A percentile compares a stretch with the other conserved stretches of the same genome.
Evolutionary conservation across 2,113 vertebrate species (phyloP).

Genomic region (Oreochromis tanganicae): DNA sequence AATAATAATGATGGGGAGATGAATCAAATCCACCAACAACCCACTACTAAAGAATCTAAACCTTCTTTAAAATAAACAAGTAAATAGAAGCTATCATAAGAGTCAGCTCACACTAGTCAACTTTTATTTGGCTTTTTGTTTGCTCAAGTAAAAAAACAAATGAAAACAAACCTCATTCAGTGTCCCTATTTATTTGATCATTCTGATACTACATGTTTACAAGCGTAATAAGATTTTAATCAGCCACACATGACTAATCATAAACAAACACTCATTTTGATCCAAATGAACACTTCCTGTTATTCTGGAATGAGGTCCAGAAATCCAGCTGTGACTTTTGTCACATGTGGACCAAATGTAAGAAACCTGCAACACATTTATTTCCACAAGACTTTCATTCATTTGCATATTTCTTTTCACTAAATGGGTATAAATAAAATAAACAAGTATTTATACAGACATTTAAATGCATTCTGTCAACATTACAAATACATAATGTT

Average conservation of each 20-base stretch:
- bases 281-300: background rate
- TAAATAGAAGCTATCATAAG: background rate
- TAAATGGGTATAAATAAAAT: background rate
- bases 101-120: background rate
- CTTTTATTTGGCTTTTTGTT: background rate
- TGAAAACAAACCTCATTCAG: background rate
- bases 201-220: background rate
- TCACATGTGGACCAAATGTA: background rate
- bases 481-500: background rate
- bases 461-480: background rate
- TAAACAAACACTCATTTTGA: background rate
- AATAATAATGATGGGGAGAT: background rate
- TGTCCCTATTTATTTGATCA: background rate
- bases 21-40: background rate
- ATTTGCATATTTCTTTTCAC: background rate
- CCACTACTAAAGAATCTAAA: background rate
- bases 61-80: background rate
- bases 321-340: background rate
- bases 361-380: background rate
- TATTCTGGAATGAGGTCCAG: background rate
- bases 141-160: background rate
- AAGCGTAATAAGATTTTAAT: background rate
- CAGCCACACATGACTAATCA: background rate
- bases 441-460: background rate
- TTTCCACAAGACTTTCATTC: background rate